Evolutionary conservation across 1,140 invertebrate genomes (phyloP).

Genomic region (Eumaeus atala): DNA sequence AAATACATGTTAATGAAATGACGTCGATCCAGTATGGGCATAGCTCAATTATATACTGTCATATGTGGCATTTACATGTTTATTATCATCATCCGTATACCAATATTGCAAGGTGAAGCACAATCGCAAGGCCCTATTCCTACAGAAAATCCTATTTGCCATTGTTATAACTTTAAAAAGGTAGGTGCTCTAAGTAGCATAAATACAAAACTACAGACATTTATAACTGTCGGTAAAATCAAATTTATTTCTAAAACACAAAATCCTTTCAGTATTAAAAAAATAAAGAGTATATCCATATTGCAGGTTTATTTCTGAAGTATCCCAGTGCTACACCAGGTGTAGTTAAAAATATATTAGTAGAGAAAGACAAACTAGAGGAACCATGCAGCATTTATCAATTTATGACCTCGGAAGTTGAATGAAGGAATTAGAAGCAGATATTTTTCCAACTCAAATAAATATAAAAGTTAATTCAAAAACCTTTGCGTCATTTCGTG

Average conservation of each 20-base stretch:
- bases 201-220: too few relatives aligned
- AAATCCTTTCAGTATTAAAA: constrained; percentile 1
- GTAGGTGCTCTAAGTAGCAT: constrained; percentile 41
- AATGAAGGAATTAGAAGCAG: constrained; percentile 80
- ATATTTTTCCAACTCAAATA: constrained; percentile 80
- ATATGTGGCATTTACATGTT: constrained; percentile 59
- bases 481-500: constrained; percentile 81
- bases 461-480: constrained; percentile 83
- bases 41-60: constrained; percentile 46
- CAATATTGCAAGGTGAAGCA: constrained; percentile 68
- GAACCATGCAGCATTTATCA: constrained; percentile 87
- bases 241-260: too few relatives aligned
- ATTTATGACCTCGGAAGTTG: constrained; percentile 89
- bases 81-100: constrained; percentile 60
- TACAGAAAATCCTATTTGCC: constrained; percentile 84
- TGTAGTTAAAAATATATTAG: constrained; percentile 76
- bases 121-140: constrained; percentile 79
- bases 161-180: constrained; percentile 93
- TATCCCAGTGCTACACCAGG: constrained; percentile 86
- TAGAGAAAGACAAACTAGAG: constrained; percentile 77
- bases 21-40: constrained; percentile 61
- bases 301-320: constrained; percentile 86
- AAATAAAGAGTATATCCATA: constrained; percentile 22
- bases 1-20: constrained; percentile 62
- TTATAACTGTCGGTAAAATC: too few relatives aligned